A percentile compares a stretch with the other conserved stretches of the same genome.
These are phyloP conservation scores for Dryobates pubescens DNA, from an alignment of 2,797 vertebrate genomes.

Conservation along the genomic window DNA sequence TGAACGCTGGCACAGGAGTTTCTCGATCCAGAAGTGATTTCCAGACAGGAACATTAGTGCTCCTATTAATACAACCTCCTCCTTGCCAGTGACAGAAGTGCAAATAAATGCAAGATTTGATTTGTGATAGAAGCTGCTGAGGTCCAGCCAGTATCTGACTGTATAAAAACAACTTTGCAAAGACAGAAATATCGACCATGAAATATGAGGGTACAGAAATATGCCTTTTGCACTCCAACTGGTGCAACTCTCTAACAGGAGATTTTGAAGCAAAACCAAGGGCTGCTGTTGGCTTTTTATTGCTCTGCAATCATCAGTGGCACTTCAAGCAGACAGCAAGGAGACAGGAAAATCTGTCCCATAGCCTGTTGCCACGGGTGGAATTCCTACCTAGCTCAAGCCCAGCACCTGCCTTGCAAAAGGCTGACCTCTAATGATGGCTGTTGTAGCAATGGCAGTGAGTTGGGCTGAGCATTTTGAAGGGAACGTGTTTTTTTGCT, in stretches of 20 bases:
- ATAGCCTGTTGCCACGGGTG: not conserved
- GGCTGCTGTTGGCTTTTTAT: not conserved
- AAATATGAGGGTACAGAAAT: not conserved
- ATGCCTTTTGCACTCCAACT: not conserved
- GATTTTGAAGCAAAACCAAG: not conserved
- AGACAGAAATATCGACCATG: not conserved
- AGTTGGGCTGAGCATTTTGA: not conserved
- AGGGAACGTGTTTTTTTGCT: not conserved
- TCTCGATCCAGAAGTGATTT: conserved; percentile 58
- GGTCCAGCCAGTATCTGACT: not conserved
- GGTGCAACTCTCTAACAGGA: not conserved
- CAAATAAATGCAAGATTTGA: conserved; percentile 18
- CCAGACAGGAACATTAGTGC: conserved; percentile 58
- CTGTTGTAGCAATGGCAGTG: accelerated
- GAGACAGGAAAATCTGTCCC: not conserved
- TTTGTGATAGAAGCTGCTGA: not conserved
- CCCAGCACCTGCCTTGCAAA: not conserved
- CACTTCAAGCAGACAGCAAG: not conserved
- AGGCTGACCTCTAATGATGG: not conserved
- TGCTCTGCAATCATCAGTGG: not conserved
- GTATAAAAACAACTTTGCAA: conserved; percentile 8
- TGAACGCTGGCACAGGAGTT: conserved; percentile 38
- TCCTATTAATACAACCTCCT: not conserved
- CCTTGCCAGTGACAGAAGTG: conserved; percentile 25
- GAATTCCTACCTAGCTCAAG: not conserved